Percentiles rank a stretch among this genome's conserved stretches.
Evolutionary conservation across 1,140 invertebrate genomes (phyloP).

Genomic region (Zaprionus taronus): DNA sequence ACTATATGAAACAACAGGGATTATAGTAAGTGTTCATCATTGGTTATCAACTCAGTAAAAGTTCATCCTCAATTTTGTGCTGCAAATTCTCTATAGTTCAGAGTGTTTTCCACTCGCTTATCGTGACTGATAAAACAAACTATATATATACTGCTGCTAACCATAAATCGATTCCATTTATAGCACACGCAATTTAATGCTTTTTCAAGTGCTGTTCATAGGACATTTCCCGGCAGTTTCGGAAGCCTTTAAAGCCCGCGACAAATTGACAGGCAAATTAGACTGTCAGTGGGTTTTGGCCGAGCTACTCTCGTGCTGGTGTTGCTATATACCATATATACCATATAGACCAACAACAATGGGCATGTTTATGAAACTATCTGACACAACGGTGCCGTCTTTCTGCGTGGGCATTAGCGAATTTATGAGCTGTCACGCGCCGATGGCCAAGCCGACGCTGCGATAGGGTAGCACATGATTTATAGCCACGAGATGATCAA

Average conservation of each 20-base stretch:
- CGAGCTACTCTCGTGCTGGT: neutral
- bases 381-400: neutral
- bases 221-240: constrained; percentile 10
- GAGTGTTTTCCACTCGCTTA: neutral
- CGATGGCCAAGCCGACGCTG: constrained; percentile 22
- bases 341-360: neutral
- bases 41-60: no score
- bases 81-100: no score
- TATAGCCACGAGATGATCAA: constrained; percentile 56
- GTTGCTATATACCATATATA: neutral
- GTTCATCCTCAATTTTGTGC: no score
- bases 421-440: constrained; percentile 63
- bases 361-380: constrained; percentile 9
- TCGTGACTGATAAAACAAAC: neutral
- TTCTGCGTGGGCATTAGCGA: constrained; percentile 21
- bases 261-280: constrained; percentile 29
- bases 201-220: neutral
- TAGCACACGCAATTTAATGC: constrained; percentile 4
- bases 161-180: constrained; percentile 28
- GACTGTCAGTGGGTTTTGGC: constrained; percentile 5
- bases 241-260: neutral
- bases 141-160: constrained; percentile 1
- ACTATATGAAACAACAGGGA: neutral
- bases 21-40: neutral
- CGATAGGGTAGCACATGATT: neutral